Evolutionary conservation across 2,888 invertebrate species (phyloP).

Genomic region (Cephus spinipes): DNA sequence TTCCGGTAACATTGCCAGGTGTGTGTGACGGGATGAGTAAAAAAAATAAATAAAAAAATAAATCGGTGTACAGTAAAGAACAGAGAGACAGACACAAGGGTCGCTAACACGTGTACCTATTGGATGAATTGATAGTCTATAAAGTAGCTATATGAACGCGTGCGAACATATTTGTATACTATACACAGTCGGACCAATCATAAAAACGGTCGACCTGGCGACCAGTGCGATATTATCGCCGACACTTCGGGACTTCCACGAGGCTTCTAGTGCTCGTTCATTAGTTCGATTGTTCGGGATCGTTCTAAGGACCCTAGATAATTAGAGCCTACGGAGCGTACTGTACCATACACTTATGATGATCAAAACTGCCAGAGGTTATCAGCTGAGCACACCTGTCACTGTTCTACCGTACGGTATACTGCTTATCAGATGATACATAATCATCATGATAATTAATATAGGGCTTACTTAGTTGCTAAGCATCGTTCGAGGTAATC

Average conservation of each 20-base stretch:
- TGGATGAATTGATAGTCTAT: neutral
- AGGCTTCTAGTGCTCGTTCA: constrained; percentile 22
- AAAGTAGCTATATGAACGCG: neutral
- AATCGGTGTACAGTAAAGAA: neutral
- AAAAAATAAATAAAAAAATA: neutral
- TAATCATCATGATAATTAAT: neutral
- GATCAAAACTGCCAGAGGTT: constrained; percentile 5
- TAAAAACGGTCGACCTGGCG: neutral
- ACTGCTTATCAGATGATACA: neutral
- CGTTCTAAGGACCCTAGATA: neutral
- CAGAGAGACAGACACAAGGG: neutral
- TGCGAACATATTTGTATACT: neutral
- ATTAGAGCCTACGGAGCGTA: neutral
- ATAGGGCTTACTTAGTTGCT: neutral
- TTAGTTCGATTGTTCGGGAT: constrained; percentile 21
- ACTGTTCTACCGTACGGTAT: neutral
- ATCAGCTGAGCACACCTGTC: neutral
- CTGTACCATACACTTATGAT: constrained; percentile 13
- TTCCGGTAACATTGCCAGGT: neutral
- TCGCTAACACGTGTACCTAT: neutral
- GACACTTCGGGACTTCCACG: neutral
- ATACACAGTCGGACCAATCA: too few species aligned
- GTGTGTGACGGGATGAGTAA: neutral
- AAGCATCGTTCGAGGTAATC: neutral
- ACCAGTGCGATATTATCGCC: neutral